Evolutionary conservation across 2,888 invertebrate genomes (phyloP).

Genomic region (Agriopis aurantiaria): DNA sequence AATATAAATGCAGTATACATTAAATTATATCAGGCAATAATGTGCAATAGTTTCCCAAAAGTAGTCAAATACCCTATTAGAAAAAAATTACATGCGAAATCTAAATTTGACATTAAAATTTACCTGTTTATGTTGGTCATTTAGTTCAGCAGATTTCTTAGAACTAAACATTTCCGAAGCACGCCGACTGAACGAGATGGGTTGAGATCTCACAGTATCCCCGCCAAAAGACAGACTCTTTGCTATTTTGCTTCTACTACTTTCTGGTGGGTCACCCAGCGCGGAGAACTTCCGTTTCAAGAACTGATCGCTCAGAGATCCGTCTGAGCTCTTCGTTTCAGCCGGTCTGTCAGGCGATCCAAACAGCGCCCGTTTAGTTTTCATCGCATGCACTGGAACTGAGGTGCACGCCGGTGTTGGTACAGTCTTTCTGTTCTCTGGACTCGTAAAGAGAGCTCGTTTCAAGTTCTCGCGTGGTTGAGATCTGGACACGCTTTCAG

Average conservation of each 20-base stretch:
- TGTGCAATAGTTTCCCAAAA: too few species aligned
- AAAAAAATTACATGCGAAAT: neutral
- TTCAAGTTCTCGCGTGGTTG: slow-evolving; percentile 86
- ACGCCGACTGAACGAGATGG: slow-evolving; percentile 65
- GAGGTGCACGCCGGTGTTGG: slow-evolving; percentile 68
- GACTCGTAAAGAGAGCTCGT: slow-evolving; percentile 91
- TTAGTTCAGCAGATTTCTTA: slow-evolving; percentile 80
- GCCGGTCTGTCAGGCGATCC: slow-evolving; percentile 83
- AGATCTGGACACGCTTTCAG: slow-evolving; percentile 66
- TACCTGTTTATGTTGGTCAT: slow-evolving; percentile 88
- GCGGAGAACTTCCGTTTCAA: slow-evolving; percentile 82
- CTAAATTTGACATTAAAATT: neutral
- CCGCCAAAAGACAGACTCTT: slow-evolving; percentile 88
- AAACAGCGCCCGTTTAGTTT: slow-evolving; percentile 89
- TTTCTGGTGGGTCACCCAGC: slow-evolving; percentile 67
- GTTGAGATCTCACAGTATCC: slow-evolving; percentile 62
- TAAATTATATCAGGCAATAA: too few species aligned
- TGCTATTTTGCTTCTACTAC: slow-evolving; percentile 79
- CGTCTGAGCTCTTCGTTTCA: slow-evolving; percentile 75
- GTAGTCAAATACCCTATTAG: too few species aligned
- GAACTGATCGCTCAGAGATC: slow-evolving; percentile 66
- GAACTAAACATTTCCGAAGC: slow-evolving; percentile 71
- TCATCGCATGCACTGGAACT: slow-evolving; percentile 80
- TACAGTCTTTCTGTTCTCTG: slow-evolving; percentile 78
- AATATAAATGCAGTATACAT: too few species aligned